These are phyloP conservation scores for Lasioglossum figueresi DNA, from an alignment of 2,888 invertebrate genomes.

Conservation along the genomic window DNA sequence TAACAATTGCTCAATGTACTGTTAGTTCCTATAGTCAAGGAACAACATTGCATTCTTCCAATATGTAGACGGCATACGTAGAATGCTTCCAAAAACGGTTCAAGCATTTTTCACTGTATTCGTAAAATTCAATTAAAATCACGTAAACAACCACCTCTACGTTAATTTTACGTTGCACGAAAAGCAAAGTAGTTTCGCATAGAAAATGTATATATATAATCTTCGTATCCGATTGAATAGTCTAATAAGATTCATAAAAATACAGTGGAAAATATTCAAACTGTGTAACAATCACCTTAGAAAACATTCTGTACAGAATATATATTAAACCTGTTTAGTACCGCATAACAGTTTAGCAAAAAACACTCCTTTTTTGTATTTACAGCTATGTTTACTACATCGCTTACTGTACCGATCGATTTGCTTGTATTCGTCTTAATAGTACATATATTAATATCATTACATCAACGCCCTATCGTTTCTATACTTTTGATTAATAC, in stretches of 20 bases:
- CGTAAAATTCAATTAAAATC: constrained; percentile 27
- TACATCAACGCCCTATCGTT: constrained; percentile 56
- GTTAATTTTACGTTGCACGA: neutral
- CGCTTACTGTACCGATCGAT: constrained; percentile 28
- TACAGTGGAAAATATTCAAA: constrained; percentile 45
- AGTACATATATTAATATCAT: constrained; percentile 58
- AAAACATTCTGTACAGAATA: constrained; percentile 60
- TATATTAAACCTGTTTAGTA: constrained; percentile 53
- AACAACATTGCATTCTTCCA: constrained; percentile 63
- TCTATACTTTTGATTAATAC: constrained; percentile 66
- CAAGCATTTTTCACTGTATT: constrained; percentile 47
- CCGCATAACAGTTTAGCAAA: constrained; percentile 59
- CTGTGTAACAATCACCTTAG: constrained; percentile 51
- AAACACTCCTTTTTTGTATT: constrained; percentile 49
- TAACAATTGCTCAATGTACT: constrained; percentile 64
- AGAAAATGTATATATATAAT: neutral
- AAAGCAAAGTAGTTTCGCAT: neutral
- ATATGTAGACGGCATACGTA: constrained; percentile 46
- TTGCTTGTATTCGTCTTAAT: constrained; percentile 46
- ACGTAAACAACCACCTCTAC: constrained; percentile 7
- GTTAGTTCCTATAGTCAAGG: constrained; percentile 49
- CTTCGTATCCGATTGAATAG: neutral
- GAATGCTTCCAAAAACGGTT: constrained; percentile 44
- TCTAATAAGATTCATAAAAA: constrained; percentile 13
- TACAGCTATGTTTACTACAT: constrained; percentile 53